Percentiles rank a stretch among this genome's conserved stretches.
Conservation (phyloP, 1,140 invertebrate species). For the Rhopalosiphum maidis region DNA sequence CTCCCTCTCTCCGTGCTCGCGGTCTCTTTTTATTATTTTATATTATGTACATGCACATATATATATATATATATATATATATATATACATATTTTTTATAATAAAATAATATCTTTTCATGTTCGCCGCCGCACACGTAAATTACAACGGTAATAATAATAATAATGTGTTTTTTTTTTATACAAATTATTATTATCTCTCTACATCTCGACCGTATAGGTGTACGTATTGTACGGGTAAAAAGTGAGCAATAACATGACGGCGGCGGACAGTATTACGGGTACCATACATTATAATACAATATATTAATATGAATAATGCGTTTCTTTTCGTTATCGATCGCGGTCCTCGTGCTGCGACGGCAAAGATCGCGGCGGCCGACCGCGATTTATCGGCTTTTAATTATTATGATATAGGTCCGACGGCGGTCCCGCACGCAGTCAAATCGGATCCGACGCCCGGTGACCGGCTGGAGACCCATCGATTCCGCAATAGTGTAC, state of each 20-base stretch:
- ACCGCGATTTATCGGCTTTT: neutral
- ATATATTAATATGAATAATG: neutral
- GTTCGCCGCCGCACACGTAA: slow-evolving; percentile 33
- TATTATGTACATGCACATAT: too few relatives aligned
- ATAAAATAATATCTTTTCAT: neutral
- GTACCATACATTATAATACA: too few relatives aligned
- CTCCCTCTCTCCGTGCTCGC: slow-evolving; percentile 3
- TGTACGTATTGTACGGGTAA: neutral
- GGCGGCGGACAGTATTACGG: neutral
- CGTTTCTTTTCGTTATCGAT: neutral
- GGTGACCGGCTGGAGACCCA: neutral
- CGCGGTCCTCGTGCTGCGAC: neutral
- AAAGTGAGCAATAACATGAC: neutral
- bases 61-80: neutral
- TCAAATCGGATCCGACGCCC: neutral
- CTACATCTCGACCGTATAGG: neutral
- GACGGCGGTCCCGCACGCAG: neutral
- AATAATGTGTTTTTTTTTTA: neutral
- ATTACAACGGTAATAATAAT: slow-evolving; percentile 37
- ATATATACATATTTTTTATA: too few relatives aligned
- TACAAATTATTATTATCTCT: neutral
- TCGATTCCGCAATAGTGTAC: neutral
- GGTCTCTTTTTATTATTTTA: neutral
- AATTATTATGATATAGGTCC: neutral
- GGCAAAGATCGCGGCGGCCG: neutral